Percentiles rank a stretch among this genome's conserved stretches.
phyloP scores from a whole-genome alignment of 2,888 invertebrate species.

The Desoria tigrina region DNA sequence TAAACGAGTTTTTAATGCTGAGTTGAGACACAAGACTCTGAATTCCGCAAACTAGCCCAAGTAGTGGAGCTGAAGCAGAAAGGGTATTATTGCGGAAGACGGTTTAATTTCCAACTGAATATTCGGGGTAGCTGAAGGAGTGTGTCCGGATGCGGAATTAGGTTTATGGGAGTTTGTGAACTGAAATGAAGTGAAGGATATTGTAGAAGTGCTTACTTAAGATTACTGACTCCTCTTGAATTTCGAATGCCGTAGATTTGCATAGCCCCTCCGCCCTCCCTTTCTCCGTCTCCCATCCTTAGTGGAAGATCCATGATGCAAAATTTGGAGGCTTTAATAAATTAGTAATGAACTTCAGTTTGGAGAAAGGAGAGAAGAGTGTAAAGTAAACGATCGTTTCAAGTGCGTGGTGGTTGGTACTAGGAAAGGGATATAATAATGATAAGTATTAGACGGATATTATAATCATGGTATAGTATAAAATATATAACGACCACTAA shows the following conservation, averaged over 20 bases:
- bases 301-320: conserved; percentile 4
- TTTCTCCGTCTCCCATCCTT: too few relatives aligned
- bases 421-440: neutral
- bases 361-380: neutral
- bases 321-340: conserved; percentile 14
- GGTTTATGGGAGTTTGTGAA: neutral
- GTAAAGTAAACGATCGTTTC: conserved; percentile 1
- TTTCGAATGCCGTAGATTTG: too few relatives aligned
- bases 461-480: too few relatives aligned
- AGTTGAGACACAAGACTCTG: neutral
- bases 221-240: neutral
- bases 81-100: neutral
- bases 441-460: too few relatives aligned
- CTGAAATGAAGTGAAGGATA: neutral
- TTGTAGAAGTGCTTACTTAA: conserved; percentile 5
- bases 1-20: conserved; percentile 19
- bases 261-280: too few relatives aligned
- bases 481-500: neutral
- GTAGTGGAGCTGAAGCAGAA: neutral
- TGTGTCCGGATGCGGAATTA: too few relatives aligned
- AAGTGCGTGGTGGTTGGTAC: too few relatives aligned
- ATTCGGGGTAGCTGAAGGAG: too few relatives aligned
- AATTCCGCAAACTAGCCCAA: neutral
- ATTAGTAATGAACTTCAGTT: conserved; percentile 15
- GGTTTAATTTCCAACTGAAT: neutral